A percentile compares a stretch with the other conserved stretches of the same genome.
These are phyloP conservation scores for Scolopax rusticola DNA, from an alignment of 2,797 vertebrate genomes.

Conservation along the genomic window DNA sequence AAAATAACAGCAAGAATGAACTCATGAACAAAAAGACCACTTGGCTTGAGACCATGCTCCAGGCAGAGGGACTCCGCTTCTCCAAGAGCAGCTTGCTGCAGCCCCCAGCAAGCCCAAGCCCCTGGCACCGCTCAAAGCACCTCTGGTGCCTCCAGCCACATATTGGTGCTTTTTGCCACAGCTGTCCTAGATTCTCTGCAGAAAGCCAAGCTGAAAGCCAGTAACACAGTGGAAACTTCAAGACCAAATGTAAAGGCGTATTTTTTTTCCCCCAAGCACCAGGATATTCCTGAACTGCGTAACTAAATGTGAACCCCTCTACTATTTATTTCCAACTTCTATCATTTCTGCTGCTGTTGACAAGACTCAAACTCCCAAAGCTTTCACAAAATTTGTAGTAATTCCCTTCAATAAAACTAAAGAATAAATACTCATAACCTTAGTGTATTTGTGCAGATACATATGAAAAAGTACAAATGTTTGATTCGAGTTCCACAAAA, in stretches of 20 bases:
- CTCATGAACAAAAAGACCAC: not conserved
- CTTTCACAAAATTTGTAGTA: not conserved
- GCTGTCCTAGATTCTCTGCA: not conserved
- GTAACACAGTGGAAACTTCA: not conserved
- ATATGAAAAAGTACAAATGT: not conserved
- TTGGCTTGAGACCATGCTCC: not conserved
- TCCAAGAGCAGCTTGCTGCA: not conserved
- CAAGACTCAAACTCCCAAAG: not conserved
- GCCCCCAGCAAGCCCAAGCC: not conserved
- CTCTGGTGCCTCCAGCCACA: fast-evolving
- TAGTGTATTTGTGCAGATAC: not conserved
- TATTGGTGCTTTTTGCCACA: fast-evolving
- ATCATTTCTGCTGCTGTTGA: not conserved
- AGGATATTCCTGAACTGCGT: not conserved
- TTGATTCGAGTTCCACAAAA: not conserved
- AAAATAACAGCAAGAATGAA: not conserved
- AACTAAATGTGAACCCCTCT: not conserved
- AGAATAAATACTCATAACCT: not conserved
- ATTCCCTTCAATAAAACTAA: not conserved
- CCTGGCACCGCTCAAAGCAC: not conserved
- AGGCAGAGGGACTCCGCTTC: not conserved
- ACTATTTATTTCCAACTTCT: not conserved
- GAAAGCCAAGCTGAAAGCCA: not conserved
- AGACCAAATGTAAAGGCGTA: not conserved
- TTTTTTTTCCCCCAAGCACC: not conserved